Evolutionary conservation across 2,113 vertebrate genomes (phyloP).

Genomic region (Gallinago paraguaiae): DNA sequence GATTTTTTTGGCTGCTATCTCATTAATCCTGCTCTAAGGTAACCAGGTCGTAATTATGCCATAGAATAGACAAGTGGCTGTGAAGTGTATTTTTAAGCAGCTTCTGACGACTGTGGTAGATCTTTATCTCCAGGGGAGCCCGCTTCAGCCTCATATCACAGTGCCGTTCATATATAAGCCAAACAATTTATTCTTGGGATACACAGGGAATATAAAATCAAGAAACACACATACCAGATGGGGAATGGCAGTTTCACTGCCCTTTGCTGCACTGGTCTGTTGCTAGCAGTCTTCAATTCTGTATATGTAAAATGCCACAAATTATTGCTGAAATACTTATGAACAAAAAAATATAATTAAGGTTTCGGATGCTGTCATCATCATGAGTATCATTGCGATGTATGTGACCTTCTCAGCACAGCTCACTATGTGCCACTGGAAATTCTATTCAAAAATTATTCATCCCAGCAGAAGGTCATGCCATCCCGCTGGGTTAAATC

Average conservation of each 20-base stretch:
- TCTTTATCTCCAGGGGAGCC: not conserved
- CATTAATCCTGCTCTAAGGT: not conserved
- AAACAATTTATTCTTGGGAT: not conserved
- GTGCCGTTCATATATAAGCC: not conserved
- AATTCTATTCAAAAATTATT: conserved; percentile 7
- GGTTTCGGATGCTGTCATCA: not conserved
- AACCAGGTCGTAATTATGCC: not conserved
- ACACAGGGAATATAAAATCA: not conserved
- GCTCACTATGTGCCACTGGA: not conserved
- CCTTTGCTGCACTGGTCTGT: not conserved
- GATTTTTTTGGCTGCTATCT: not conserved
- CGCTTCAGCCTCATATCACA: not conserved
- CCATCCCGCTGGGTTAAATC: not conserved
- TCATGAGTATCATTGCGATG: not conserved
- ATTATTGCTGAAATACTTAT: conserved; percentile 36
- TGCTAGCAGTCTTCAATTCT: not conserved
- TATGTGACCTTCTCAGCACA: not conserved
- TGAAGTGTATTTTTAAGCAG: not conserved
- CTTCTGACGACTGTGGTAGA: not conserved
- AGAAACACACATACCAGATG: not conserved
- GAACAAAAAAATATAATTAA: not conserved
- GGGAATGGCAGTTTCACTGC: not conserved
- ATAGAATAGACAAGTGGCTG: not conserved
- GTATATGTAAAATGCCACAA: not conserved
- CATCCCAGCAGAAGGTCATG: not conserved